These are phyloP conservation scores for Atrina japonica DNA, from an alignment of 2,888 invertebrate genomes.

Conservation along the genomic window DNA sequence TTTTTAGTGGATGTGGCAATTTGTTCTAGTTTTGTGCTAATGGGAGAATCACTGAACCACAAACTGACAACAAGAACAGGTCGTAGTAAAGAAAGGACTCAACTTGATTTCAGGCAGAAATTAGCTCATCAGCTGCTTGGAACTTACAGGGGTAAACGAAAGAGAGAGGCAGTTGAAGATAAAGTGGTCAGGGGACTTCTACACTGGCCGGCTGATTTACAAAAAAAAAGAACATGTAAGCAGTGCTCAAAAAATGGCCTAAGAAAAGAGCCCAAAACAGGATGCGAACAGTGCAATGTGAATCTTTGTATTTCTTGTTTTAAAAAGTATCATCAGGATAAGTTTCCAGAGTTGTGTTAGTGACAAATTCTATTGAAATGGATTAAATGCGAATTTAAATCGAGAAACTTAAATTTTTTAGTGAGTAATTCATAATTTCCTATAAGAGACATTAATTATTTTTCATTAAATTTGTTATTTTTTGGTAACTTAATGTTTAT, in stretches of 20 bases:
- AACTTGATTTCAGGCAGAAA: constrained; percentile 1
- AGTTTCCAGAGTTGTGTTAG: no score
- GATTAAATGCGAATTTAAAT: no score
- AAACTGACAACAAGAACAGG: background rate
- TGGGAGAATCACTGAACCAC: constrained; percentile 29
- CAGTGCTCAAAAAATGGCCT: constrained; percentile 13
- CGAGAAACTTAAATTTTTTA: no score
- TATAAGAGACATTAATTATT: no score
- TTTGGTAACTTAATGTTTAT: no score
- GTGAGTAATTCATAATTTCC: no score
- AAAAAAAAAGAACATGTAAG: constrained; percentile 11
- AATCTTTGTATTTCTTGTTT: constrained; percentile 23
- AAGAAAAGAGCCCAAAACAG: background rate
- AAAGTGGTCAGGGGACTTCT: background rate
- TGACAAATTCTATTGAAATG: no score
- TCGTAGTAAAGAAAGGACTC: background rate
- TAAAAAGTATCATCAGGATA: constrained; percentile 11
- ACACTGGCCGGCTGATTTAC: constrained; percentile 16
- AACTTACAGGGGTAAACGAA: constrained; percentile 4
- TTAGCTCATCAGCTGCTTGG: constrained; percentile 9
- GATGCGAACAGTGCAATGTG: constrained; percentile 18
- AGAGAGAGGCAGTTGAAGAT: background rate
- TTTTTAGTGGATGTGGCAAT: constrained; percentile 16
- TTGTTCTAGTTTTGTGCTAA: constrained; percentile 14
- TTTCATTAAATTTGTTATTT: no score